These are phyloP conservation scores for Littorina saxatilis DNA, from an alignment of 1,140 invertebrate species.

Conservation along the genomic window DNA sequence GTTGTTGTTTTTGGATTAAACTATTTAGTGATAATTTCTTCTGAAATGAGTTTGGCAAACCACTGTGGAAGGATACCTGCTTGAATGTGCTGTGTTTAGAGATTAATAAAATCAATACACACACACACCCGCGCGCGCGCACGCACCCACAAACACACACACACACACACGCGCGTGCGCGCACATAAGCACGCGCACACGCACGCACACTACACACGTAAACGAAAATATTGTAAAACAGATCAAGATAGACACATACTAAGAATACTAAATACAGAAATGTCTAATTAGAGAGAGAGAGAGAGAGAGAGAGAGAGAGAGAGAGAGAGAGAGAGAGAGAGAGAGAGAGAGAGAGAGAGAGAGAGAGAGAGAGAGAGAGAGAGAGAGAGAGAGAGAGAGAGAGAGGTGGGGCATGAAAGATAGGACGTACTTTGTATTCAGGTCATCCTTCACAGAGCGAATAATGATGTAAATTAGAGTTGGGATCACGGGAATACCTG, in stretches of 20 bases:
- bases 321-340: background rate
- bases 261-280: background rate
- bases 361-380: constrained; percentile 18
- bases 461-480: constrained; percentile 35
- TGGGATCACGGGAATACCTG: constrained; percentile 39
- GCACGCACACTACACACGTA: no score
- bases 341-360: background rate
- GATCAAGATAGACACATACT: background rate
- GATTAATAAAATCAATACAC: no score
- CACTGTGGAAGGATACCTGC: no score
- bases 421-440: background rate
- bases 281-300: background rate
- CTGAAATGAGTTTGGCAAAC: no score
- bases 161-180: no score
- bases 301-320: background rate
- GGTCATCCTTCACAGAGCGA: background rate
- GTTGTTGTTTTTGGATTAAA: no score
- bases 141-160: no score
- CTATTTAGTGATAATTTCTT: no score
- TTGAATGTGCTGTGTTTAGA: no score
- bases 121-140: no score
- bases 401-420: background rate
- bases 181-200: no score
- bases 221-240: background rate
- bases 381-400: constrained; percentile 18